These are phyloP conservation scores for Seira sanloemensis DNA, from an alignment of 2,888 invertebrate genomes.

Conservation along the genomic window DNA sequence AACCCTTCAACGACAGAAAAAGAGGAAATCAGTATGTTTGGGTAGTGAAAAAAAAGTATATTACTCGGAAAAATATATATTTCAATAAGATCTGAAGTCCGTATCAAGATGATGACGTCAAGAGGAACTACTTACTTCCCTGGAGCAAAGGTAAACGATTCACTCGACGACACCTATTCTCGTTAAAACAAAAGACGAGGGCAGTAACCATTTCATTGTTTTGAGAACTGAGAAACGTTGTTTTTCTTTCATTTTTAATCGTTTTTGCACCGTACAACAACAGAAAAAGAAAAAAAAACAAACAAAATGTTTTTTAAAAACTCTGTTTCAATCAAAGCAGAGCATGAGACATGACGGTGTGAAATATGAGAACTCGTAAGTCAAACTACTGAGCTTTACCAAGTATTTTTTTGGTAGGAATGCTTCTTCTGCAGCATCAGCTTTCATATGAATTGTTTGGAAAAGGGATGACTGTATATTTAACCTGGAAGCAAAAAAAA, in stretches of 20 bases:
- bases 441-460: not conserved
- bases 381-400: no score
- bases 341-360: not conserved
- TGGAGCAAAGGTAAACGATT: conserved; percentile 6
- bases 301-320: not conserved
- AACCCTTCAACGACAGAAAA: not conserved
- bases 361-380: conserved; percentile 10
- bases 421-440: not conserved
- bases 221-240: no score
- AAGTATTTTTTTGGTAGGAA: no score
- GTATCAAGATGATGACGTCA: conserved; percentile 1
- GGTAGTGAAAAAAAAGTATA: no score
- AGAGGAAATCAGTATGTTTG: not conserved
- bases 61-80: not conserved
- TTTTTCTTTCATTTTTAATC: conserved; percentile 7
- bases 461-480: not conserved
- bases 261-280: not conserved
- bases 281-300: not conserved
- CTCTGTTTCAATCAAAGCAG: conserved; percentile 5
- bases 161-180: not conserved
- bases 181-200: not conserved
- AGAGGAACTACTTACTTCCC: not conserved
- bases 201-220: not conserved
- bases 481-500: not conserved
- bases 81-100: no score